Evolutionary conservation across 1,140 invertebrate species (phyloP).

Genomic region (Ceratosolen fusciceps): DNA sequence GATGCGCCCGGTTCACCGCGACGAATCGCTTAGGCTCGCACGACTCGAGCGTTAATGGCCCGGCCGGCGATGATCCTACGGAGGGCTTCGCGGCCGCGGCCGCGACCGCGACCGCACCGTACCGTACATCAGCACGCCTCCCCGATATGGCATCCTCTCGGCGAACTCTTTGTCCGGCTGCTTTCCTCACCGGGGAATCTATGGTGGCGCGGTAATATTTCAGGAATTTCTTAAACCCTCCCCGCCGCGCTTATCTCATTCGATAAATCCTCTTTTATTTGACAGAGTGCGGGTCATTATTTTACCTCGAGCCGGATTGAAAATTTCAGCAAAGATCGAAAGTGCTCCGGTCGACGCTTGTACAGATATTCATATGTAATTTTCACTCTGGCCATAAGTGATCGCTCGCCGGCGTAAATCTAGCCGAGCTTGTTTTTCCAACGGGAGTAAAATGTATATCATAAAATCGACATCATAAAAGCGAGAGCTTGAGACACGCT

Average conservation of each 20-base stretch:
- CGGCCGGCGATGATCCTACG: background rate
- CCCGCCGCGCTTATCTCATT: too few species aligned
- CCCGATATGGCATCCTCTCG: background rate
- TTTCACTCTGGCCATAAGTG: background rate
- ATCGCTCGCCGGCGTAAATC: background rate
- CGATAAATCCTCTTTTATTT: too few species aligned
- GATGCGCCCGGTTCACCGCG: background rate
- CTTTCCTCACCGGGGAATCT: too few species aligned
- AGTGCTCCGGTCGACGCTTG: background rate
- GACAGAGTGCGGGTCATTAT: too few species aligned
- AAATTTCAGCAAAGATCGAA: background rate
- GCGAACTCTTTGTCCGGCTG: background rate
- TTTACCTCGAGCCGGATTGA: too few species aligned
- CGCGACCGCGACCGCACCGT: background rate
- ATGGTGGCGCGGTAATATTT: too few species aligned
- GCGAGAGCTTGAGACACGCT: background rate
- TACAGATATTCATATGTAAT: too few species aligned
- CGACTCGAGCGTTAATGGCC: background rate
- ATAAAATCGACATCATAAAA: slow-evolving; percentile 6
- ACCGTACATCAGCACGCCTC: background rate
- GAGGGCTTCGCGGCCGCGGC: background rate
- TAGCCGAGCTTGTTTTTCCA: background rate
- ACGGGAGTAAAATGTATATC: background rate
- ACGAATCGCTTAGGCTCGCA: background rate
- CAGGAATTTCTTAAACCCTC: too few species aligned